Conservation (phyloP, 2,113 vertebrate genomes). For the Plecotus auritus region DNA sequence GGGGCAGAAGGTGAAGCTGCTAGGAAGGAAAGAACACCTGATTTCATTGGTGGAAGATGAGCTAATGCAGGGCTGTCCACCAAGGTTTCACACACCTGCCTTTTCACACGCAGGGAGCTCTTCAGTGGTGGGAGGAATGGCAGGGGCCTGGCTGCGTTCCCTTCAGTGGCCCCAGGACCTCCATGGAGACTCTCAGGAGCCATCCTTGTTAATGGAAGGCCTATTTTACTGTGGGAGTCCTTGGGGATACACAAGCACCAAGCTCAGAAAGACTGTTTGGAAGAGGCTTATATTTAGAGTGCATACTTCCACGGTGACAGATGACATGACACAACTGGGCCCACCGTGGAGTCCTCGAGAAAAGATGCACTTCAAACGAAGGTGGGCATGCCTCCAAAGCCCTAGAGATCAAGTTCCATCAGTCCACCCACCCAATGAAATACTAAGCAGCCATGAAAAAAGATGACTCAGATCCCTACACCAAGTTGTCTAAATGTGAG, state of each 20-base stretch:
- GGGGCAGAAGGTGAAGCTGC: not conserved
- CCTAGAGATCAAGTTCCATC: not conserved
- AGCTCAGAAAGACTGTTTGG: not conserved
- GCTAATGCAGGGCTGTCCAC: not conserved
- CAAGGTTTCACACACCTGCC: not conserved
- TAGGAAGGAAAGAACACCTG: not conserved
- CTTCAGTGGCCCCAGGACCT: not conserved
- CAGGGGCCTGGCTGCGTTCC: not conserved
- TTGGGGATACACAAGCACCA: not conserved
- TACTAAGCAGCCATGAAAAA: not conserved
- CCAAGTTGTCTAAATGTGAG: not conserved
- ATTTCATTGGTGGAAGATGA: constrained; percentile 7
- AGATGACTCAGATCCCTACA: not conserved
- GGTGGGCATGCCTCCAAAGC: not conserved
- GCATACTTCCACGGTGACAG: not conserved
- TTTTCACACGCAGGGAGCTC: not conserved
- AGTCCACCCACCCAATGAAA: not conserved
- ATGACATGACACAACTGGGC: not conserved
- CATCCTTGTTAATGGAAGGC: not conserved
- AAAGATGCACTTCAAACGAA: not conserved
- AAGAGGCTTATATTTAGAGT: not conserved
- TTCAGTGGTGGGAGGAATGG: fast-evolving
- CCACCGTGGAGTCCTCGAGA: not conserved
- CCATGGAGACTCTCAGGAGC: not conserved
- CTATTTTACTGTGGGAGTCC: not conserved